Evolutionary conservation across 2,113 vertebrate species (phyloP), one percentile per base, ranked within the genome.

Genomic region (Rhegmatorhina hoffmannsi): DNA sequence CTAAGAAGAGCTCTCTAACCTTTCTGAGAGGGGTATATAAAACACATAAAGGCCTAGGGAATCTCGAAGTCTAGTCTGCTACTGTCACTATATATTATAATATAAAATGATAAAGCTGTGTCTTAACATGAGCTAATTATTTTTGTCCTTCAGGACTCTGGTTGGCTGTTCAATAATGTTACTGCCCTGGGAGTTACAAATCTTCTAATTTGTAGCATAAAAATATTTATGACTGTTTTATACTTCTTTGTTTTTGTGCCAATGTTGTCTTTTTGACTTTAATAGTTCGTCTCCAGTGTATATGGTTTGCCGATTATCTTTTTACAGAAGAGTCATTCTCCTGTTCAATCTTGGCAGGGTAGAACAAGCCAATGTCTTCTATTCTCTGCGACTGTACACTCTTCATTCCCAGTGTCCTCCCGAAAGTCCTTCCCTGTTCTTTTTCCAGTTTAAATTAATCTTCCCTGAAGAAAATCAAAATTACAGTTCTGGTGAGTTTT

Each of bases 51-150:
- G 52, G 62, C 77, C 69, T 84, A 84, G 73, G 56, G 91, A 96
- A 87, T 86, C 83, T 84, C 7, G 0, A 88, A 94, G 91, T 90
- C 94, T 13, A 6, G 91, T 89, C 69, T 76, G 56, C 60, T 91
- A 21, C 91, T 97, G 94, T 94, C 91, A 87, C 89, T 89, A 72
- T 96, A 75, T 95, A 94, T 93, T 94, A 91, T 84, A 67, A 74
- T 92, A 78, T 89, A 89, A 89, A 75, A 95, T 94, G 73, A 96
- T 95, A 87, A 96, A 95, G 69, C 77, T 94, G 84, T 93, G 89
- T 95, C 94, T 94, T 95, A 92, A 96, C 95, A 91, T 68, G 68
- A 94, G 73, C 84, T 95, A 95, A 97, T 96, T 94, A 95, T 96
- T 95, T 97, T 94, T 95, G 96, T 96, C 94, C 92, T 97, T 96